Evolutionary conservation across 2,888 invertebrate species (phyloP).

Genomic region (Perizoma affinitatum): DNA sequence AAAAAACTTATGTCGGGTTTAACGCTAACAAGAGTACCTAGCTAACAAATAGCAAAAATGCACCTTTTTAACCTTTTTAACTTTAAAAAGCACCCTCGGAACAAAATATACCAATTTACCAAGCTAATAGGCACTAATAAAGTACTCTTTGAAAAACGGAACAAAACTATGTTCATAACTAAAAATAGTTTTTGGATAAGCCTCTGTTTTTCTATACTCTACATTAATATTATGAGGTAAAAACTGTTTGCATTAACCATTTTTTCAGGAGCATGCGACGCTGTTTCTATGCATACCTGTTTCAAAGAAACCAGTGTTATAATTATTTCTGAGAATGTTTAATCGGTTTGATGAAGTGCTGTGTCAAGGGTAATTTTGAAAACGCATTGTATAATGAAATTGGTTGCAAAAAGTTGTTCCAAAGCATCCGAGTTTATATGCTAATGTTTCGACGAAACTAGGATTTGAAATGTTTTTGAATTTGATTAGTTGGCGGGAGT

Average conservation of each 20-base stretch:
- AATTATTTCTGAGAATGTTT: slow-evolving; percentile 54
- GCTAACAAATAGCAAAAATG: too few species aligned
- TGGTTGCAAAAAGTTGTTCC: not conserved
- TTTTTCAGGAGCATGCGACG: slow-evolving; percentile 45
- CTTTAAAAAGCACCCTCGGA: too few species aligned
- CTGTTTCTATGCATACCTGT: slow-evolving; percentile 55
- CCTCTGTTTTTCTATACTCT: slow-evolving; percentile 50
- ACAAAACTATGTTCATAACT: too few species aligned
- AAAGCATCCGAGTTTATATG: slow-evolving; percentile 10
- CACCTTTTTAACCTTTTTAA: too few species aligned
- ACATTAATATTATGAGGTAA: slow-evolving; percentile 45
- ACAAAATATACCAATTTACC: too few species aligned
- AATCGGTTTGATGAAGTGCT: slow-evolving; percentile 44
- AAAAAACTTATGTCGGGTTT: too few species aligned
- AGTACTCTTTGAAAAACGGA: too few species aligned
- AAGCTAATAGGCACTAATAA: too few species aligned
- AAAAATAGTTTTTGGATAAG: too few species aligned
- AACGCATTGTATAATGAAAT: slow-evolving; percentile 26
- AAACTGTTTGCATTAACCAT: slow-evolving; percentile 10
- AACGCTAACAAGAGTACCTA: too few species aligned
- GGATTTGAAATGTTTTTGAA: slow-evolving; percentile 22
- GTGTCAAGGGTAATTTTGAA: slow-evolving; percentile 54
- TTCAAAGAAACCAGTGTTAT: slow-evolving; percentile 53
- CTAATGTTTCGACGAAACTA: slow-evolving; percentile 17
- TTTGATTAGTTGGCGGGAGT: not conserved